Percentiles rank a stretch among this genome's conserved stretches.
These are phyloP conservation scores for Lithophane semibrunnea DNA, from an alignment of 2,888 invertebrate species.

Conservation along the genomic window DNA sequence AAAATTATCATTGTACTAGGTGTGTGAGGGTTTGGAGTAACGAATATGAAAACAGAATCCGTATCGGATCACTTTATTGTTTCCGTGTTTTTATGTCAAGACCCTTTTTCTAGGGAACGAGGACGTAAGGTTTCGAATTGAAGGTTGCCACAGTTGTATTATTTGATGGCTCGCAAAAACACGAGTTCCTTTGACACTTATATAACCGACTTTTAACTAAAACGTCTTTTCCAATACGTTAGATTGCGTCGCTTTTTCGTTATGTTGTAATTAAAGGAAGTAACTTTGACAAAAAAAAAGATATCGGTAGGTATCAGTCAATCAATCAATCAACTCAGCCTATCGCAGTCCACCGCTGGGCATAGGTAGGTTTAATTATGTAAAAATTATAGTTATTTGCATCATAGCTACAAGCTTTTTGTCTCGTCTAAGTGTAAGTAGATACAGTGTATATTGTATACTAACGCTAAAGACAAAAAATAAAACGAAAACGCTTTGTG, in stretches of 20 bases:
- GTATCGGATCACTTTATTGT: slow-evolving; percentile 35
- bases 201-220: not conserved
- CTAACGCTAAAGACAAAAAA: not conserved
- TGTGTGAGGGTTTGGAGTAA: not conserved
- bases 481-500: not conserved
- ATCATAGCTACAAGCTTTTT: slow-evolving; percentile 4
- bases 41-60: slow-evolving; percentile 39
- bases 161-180: slow-evolving; percentile 17
- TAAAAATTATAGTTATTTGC: not conserved
- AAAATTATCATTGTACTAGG: slow-evolving; percentile 14
- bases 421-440: not conserved
- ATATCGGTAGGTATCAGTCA: not conserved
- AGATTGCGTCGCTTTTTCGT: not conserved
- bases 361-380: not conserved
- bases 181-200: slow-evolving; percentile 1
- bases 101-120: slow-evolving; percentile 39
- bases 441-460: not conserved
- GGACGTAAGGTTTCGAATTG: slow-evolving; percentile 22
- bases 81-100: slow-evolving; percentile 36
- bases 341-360: not conserved
- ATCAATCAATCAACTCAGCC: not conserved
- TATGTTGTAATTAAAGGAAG: not conserved
- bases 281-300: not conserved
- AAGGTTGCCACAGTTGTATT: slow-evolving; percentile 16
- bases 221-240: not conserved